phyloP scores from a whole-genome alignment of 2,113 vertebrate genomes.

The Zootoca vivipara region DNA sequence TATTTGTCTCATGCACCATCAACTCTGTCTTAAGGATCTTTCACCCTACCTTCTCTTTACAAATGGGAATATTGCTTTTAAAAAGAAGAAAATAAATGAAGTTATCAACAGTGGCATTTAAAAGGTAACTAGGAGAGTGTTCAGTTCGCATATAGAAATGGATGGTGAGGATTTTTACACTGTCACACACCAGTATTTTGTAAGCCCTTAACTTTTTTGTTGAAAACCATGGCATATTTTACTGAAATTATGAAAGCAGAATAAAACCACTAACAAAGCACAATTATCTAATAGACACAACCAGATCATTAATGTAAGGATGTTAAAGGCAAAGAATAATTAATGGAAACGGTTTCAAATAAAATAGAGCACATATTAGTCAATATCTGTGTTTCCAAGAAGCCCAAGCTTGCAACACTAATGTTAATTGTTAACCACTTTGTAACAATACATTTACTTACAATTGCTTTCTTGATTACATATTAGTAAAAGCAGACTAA shows the following conservation, averaged over 20 bases:
- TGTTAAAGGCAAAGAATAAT: conserved; percentile 8
- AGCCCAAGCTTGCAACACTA: conserved; percentile 32
- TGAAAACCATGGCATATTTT: conserved; percentile 52
- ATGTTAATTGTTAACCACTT: conserved; percentile 62
- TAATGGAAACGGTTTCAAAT: conserved; percentile 24
- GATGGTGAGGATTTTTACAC: background rate
- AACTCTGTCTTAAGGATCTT: background rate
- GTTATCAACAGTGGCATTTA: background rate
- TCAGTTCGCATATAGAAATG: fast-evolving
- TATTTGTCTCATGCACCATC: conserved; percentile 32
- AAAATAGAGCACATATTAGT: background rate
- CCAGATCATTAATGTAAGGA: conserved; percentile 12
- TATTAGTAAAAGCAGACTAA: conserved; percentile 63
- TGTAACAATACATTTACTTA: conserved; percentile 57
- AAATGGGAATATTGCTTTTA: fast-evolving
- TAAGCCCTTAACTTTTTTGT: conserved; percentile 23
- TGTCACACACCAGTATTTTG: conserved; percentile 33
- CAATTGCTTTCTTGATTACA: conserved; percentile 70
- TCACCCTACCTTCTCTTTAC: background rate
- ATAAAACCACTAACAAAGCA: conserved; percentile 15
- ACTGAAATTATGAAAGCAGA: conserved; percentile 27
- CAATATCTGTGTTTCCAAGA: conserved; percentile 37
- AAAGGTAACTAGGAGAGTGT: background rate
- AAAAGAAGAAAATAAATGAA: background rate
- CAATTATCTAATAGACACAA: conserved; percentile 15